Base-by-base conservation (phyloP, 2,113 vertebrate genomes). In the Amphiprion ocellaris region DNA sequence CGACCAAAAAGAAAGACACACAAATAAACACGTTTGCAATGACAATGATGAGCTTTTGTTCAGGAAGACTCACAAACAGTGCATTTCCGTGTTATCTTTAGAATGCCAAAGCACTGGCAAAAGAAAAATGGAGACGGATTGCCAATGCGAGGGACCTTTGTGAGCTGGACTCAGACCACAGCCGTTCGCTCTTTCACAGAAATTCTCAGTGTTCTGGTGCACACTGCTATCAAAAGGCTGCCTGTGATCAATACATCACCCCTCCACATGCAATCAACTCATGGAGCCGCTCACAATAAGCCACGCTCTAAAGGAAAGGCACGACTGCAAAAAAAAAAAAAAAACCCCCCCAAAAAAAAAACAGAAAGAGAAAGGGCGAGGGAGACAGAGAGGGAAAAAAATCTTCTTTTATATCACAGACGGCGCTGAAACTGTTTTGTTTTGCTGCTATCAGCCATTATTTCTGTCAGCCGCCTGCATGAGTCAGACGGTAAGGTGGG, bases 391-490 rank as follows among this genome's bases (percentile, higher is more conserved):
- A 1, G 14, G 11, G 17, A 5, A 37, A 52, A 47, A 75, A 79
- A 47, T 0, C 50, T 83, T 73, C 88, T 82, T 94, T 93, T 85
- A 88, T 91, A 81, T 87, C 92, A 88, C 73, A 83, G 79, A 89
- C 85, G 4, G 52, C 87, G 50, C 69, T 65, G 91, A 84, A 60
- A 54, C 81, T 54, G 63, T 92, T 95, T 92, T 95, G 93, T 94
- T 94, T 95, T 88, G 70, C 65, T 89, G 93, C 87, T 91, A 94
- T 94, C 92, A 94, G 91, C 87, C 89, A 90, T 95, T 95, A 94
- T 94, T 90, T 95, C 94, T 92, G 94, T 96, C 95, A 95, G 83
- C 73, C 91, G 67, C 17, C 91, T 17, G 47, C 89, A 90, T 92
- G 89, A 95, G 94, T 87, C 94, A 92, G 93, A 86, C 62, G 1